These are phyloP conservation scores for Paratilapia polleni DNA, from an alignment of 2,113 vertebrate genomes.

Conservation along the genomic window DNA sequence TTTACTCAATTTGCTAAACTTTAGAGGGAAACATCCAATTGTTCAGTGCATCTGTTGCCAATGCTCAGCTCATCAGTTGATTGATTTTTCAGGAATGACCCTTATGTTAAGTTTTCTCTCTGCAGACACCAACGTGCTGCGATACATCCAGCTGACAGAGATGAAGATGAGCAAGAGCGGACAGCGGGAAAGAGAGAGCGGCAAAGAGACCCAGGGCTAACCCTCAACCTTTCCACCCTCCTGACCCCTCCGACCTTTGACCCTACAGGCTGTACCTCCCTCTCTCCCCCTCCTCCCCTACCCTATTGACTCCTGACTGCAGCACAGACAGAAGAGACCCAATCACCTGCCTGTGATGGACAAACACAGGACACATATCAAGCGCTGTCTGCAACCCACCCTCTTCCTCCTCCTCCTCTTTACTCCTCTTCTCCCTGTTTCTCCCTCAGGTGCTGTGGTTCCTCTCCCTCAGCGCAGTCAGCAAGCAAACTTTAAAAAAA, in stretches of 20 bases:
- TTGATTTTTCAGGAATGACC: not conserved
- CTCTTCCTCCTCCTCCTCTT: slow-evolving; percentile 6
- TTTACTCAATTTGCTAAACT: not conserved
- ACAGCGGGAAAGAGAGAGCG: slow-evolving; percentile 83
- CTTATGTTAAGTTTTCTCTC: not conserved
- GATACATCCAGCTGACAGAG: slow-evolving; percentile 95
- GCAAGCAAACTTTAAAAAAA: slow-evolving; percentile 33
- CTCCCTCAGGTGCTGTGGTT: slow-evolving; percentile 73
- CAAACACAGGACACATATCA: slow-evolving; percentile 55
- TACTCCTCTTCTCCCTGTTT: slow-evolving; percentile 2
- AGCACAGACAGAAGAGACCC: slow-evolving; percentile 53
- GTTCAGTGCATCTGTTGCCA: not conserved
- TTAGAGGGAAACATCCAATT: not conserved
- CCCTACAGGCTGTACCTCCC: slow-evolving; percentile 22
- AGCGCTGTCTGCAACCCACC: slow-evolving; percentile 41
- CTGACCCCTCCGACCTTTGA: slow-evolving; percentile 35
- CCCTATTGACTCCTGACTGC: slow-evolving; percentile 40
- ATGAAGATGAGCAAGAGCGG: slow-evolving; percentile 89
- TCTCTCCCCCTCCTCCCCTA: slow-evolving; percentile 21
- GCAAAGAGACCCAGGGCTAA: slow-evolving; percentile 84
- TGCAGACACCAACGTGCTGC: slow-evolving; percentile 91
- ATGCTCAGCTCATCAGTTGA: not conserved
- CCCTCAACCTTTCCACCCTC: slow-evolving; percentile 20
- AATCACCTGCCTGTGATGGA: slow-evolving; percentile 34
- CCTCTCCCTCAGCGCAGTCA: slow-evolving; percentile 65